A percentile compares a stretch with the other conserved stretches of the same genome.
Evolutionary conservation across 2,888 invertebrate genomes (phyloP).

Genomic region (Hoplodrina blanda): DNA sequence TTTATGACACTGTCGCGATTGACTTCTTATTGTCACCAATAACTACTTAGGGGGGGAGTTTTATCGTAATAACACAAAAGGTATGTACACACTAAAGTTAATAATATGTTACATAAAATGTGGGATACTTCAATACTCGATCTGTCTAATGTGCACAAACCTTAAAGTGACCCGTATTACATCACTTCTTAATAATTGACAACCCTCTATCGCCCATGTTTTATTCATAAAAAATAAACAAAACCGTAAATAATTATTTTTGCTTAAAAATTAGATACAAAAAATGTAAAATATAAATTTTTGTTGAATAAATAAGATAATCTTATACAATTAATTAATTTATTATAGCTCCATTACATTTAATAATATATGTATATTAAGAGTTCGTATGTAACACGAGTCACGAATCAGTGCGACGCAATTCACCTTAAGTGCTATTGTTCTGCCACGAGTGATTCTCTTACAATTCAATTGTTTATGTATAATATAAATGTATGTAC

Average conservation of each 20-base stretch:
- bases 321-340: conserved; percentile 42
- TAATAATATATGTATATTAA: conserved; percentile 48
- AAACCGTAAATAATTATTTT: conserved; percentile 53
- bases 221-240: conserved; percentile 48
- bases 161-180: conserved; percentile 67
- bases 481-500: conserved; percentile 74
- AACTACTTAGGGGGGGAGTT: conserved; percentile 55
- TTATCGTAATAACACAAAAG: conserved; percentile 61
- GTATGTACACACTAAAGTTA: conserved; percentile 74
- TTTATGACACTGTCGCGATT: conserved; percentile 82
- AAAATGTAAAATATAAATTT: conserved; percentile 57
- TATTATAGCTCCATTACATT: conserved; percentile 15
- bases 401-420: conserved; percentile 67
- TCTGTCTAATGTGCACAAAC: conserved; percentile 75
- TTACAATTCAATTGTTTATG: conserved; percentile 67
- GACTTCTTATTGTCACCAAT: conserved; percentile 80
- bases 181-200: conserved; percentile 59
- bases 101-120: conserved; percentile 58
- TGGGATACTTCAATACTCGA: conserved; percentile 57
- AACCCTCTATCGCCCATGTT: conserved; percentile 25
- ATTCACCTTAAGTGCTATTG: conserved; percentile 72
- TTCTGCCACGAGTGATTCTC: conserved; percentile 67
- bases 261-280: conserved; percentile 60
- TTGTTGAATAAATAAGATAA: conserved; percentile 57
- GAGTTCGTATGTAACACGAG: conserved; percentile 69